phyloP scores from a whole-genome alignment of 92 coral and sea anemone species.

The Phenganax subtilis region DNA sequence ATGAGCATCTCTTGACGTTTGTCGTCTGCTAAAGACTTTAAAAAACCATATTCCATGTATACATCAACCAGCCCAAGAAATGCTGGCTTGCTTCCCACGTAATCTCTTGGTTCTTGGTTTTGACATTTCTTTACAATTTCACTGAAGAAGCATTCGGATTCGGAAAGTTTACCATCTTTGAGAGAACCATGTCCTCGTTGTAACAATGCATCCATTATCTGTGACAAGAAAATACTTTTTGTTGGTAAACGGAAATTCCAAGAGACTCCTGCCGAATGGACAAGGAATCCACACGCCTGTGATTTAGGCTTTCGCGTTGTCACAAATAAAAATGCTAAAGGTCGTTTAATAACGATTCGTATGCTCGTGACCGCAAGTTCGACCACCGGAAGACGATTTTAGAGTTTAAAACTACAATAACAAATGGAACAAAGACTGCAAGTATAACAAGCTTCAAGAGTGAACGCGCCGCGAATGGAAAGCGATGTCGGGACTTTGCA shows the following conservation, averaged over 20 bases:
- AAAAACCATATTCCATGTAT: not conserved
- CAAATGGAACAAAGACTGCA: no score
- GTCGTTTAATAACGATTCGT: no score
- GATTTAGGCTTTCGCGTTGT: no score
- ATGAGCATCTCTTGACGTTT: not conserved
- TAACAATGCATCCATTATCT: not conserved
- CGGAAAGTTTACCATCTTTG: not conserved
- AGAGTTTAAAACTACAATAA: no score
- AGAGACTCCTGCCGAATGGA: no score
- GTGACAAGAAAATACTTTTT: not conserved
- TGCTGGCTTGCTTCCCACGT: not conserved
- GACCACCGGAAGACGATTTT: no score
- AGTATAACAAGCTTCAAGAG: no score
- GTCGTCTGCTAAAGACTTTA: not conserved
- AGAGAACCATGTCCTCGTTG: not conserved
- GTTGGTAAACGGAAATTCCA: not conserved
- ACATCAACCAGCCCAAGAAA: conserved; percentile 2
- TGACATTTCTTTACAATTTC: conserved; percentile 2
- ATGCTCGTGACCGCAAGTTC: no score
- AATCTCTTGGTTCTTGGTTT: not conserved
- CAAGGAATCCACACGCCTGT: no score
- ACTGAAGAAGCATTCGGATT: not conserved
- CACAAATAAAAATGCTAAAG: no score
- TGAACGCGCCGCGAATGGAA: no score
- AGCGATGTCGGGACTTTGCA: no score